Evolutionary conservation across 2,797 vertebrate species (phyloP).

Genomic region (Enteromius anoplus): DNA sequence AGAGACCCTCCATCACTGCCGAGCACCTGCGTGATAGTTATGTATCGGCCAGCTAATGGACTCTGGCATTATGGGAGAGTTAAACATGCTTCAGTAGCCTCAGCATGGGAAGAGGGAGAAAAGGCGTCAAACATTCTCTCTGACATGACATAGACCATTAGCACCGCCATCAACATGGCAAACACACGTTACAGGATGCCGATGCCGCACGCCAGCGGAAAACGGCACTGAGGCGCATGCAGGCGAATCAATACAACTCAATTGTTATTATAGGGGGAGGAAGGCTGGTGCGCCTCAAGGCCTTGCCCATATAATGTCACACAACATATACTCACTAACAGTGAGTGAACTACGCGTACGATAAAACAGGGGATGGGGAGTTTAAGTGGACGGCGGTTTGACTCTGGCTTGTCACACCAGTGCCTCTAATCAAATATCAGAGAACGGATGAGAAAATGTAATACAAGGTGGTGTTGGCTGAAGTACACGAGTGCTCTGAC

Average conservation of each 20-base stretch:
- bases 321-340: neutral
- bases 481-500: conserved; percentile 61
- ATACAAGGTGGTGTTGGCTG: conserved; percentile 58
- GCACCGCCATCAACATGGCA: conserved; percentile 25
- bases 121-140: conserved; percentile 29
- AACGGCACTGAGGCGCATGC: neutral
- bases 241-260: neutral
- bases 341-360: neutral
- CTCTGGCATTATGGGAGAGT: conserved; percentile 44
- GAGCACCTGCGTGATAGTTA: conserved; percentile 33
- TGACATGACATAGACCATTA: conserved; percentile 51
- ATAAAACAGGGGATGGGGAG: neutral
- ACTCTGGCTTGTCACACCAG: conserved; percentile 37
- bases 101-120: conserved; percentile 24
- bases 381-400: conserved; percentile 13
- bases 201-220: neutral
- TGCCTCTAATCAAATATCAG: conserved; percentile 60
- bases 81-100: conserved; percentile 43
- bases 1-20: conserved; percentile 38
- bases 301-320: neutral
- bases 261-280: conserved; percentile 14
- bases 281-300: neutral
- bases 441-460: conserved; percentile 63
- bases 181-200: conserved; percentile 9
- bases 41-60: conserved; percentile 45